These are phyloP conservation scores for Spea bombifrons DNA, from an alignment of 2,113 vertebrate genomes.

Conservation along the genomic window DNA sequence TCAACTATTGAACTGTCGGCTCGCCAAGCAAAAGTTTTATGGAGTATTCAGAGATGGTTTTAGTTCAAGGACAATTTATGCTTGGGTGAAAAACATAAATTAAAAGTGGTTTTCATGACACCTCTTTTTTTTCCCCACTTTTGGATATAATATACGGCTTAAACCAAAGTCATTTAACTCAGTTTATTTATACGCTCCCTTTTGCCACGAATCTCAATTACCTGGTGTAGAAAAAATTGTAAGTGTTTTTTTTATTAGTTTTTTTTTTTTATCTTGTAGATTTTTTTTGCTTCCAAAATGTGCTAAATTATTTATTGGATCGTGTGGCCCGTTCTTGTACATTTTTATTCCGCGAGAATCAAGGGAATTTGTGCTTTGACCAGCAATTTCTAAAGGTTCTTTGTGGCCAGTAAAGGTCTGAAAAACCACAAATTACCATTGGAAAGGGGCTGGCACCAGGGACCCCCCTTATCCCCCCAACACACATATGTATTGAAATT, in stretches of 20 bases:
- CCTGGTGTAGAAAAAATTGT: slow-evolving; percentile 36
- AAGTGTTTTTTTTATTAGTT: slow-evolving; percentile 30
- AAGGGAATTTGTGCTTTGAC: slow-evolving; percentile 66
- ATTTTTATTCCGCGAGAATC: slow-evolving; percentile 72
- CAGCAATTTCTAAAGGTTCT: slow-evolving; percentile 80
- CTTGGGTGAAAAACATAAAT: slow-evolving; percentile 28
- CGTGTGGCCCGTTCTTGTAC: slow-evolving; percentile 59
- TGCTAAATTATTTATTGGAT: slow-evolving; percentile 69
- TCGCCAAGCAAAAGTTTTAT: too few relatives aligned
- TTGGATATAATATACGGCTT: slow-evolving; percentile 22
- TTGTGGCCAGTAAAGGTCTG: slow-evolving; percentile 81
- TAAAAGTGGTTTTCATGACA: not conserved
- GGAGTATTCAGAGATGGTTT: not conserved
- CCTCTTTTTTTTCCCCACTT: not conserved
- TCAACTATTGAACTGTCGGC: too few relatives aligned
- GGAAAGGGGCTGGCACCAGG: slow-evolving; percentile 70
- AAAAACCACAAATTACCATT: slow-evolving; percentile 90
- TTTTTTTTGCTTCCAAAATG: slow-evolving; percentile 50
- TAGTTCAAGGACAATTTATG: not conserved
- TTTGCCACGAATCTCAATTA: slow-evolving; percentile 37
- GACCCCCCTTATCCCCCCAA: slow-evolving; percentile 24
- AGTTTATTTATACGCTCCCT: slow-evolving; percentile 20
- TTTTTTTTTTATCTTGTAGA: not conserved
- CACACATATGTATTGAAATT: slow-evolving; percentile 60
- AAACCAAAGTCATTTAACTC: slow-evolving; percentile 8